Evolutionary conservation across 2,888 invertebrate species (phyloP).

Genomic region (Frankliniella intonsa): DNA sequence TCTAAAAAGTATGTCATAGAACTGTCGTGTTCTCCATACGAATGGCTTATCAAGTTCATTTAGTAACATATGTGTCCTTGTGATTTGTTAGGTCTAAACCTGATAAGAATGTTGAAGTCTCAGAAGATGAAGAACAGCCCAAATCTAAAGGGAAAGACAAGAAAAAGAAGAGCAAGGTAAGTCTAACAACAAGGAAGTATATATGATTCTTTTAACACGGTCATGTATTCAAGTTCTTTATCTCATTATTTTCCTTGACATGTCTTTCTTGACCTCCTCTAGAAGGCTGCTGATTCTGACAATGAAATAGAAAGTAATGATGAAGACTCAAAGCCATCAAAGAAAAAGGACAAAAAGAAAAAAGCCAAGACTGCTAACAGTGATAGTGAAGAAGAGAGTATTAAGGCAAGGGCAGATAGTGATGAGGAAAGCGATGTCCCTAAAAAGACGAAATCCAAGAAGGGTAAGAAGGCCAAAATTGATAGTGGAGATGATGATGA

Average conservation of each 20-base stretch:
- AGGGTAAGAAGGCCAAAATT: conserved; percentile 38
- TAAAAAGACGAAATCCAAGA: conserved; percentile 48
- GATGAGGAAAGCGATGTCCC: conserved; percentile 45
- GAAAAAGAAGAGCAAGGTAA: conserved; percentile 30
- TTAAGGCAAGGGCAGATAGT: conserved; percentile 41
- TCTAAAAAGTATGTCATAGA: conserved; percentile 30
- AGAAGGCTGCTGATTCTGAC: conserved; percentile 36
- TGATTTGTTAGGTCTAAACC: background rate
- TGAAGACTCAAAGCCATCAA: conserved; percentile 45
- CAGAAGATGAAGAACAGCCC: conserved; percentile 38
- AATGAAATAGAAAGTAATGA: conserved; percentile 44
- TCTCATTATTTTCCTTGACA: conserved; percentile 10
- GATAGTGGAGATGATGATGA: conserved; percentile 41
- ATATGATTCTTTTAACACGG: too few relatives aligned
- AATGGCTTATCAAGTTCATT: background rate
- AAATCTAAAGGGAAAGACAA: conserved; percentile 30
- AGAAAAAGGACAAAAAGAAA: conserved; percentile 46
- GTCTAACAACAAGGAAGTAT: background rate
- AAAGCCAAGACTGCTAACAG: conserved; percentile 47
- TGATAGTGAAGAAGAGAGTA: conserved; percentile 43
- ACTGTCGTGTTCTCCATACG: background rate
- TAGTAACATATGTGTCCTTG: background rate
- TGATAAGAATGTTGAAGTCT: conserved; percentile 37
- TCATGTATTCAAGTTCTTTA: background rate
- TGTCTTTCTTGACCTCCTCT: background rate